Evolutionary conservation across 2,797 vertebrate species (phyloP).

Genomic region (Eidolon dupreanum): DNA sequence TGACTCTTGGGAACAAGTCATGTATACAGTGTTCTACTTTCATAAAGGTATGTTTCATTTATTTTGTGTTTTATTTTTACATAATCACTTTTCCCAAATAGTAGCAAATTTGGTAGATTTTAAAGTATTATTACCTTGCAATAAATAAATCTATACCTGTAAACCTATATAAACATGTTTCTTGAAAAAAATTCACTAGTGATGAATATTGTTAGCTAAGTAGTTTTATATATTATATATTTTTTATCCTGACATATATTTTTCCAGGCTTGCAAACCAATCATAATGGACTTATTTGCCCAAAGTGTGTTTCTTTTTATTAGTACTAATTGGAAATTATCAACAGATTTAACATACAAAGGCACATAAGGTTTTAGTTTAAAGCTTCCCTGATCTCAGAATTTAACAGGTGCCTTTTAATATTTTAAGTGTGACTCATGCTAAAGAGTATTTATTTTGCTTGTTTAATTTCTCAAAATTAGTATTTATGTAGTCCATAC

Average conservation of each 20-base stretch:
- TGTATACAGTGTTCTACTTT: constrained; percentile 92
- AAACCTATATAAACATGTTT: not conserved
- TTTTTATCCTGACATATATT: not conserved
- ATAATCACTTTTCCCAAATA: constrained; percentile 7
- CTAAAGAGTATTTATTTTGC: not conserved
- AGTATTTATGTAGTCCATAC: not conserved
- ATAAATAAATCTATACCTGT: not conserved
- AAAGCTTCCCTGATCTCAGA: not conserved
- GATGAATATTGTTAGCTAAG: constrained; percentile 1
- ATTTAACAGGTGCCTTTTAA: not conserved
- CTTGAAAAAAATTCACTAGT: constrained; percentile 39
- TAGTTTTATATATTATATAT: not conserved
- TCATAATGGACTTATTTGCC: not conserved
- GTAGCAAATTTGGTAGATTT: constrained; percentile 11
- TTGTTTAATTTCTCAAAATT: constrained; percentile 37
- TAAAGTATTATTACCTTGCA: not conserved
- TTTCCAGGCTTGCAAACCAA: not conserved
- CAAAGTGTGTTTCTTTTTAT: constrained; percentile 23
- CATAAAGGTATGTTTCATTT: constrained; percentile 90
- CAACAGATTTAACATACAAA: not conserved
- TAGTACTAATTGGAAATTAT: not conserved
- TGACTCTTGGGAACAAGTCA: constrained; percentile 84
- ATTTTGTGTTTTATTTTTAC: not conserved
- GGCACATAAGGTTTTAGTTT: not conserved
- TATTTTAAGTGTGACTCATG: constrained; percentile 14